phyloP scores from a whole-genome alignment of 2,888 invertebrate genomes.

The Herminia tarsipennalis region DNA sequence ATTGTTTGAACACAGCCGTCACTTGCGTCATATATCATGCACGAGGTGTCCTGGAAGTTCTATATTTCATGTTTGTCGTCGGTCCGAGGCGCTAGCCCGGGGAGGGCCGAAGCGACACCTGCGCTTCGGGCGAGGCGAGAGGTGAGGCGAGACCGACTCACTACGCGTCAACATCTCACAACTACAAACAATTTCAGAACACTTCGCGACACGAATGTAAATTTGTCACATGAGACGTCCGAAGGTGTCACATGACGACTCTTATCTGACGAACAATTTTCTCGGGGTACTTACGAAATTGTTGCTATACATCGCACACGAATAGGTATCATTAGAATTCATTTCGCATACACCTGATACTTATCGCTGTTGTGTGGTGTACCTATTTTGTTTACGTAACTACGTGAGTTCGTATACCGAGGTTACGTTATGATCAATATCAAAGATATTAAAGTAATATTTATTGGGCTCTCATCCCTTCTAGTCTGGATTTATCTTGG shows the following conservation, averaged over 20 bases:
- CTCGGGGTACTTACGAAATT: slow-evolving; percentile 49
- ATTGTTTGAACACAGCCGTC: slow-evolving; percentile 58
- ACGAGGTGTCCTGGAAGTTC: slow-evolving; percentile 60
- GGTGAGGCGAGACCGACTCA: slow-evolving; percentile 18
- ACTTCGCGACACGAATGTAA: slow-evolving; percentile 64
- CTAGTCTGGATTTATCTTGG: slow-evolving; percentile 33
- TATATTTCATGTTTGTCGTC: slow-evolving; percentile 69
- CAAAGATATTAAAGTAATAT: slow-evolving; percentile 41
- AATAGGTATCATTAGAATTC: slow-evolving; percentile 60
- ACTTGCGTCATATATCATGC: slow-evolving; percentile 68
- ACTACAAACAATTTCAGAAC: slow-evolving; percentile 41
- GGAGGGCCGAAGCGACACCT: slow-evolving; percentile 54
- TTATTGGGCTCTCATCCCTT: slow-evolving; percentile 29
- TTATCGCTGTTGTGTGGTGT: slow-evolving; percentile 49
- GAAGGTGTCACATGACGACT: slow-evolving; percentile 62
- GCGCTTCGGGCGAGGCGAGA: slow-evolving; percentile 44
- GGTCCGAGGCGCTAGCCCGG: slow-evolving; percentile 48
- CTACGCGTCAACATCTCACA: slow-evolving; percentile 26
- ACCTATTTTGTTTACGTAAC: slow-evolving; percentile 50
- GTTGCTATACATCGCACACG: slow-evolving; percentile 42
- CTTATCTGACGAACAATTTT: slow-evolving; percentile 63
- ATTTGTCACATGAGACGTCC: slow-evolving; percentile 66
- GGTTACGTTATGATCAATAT: slow-evolving; percentile 41
- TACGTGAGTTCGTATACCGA: slow-evolving; percentile 42
- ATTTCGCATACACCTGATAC: slow-evolving; percentile 55